Conservation (phyloP, 1,140 invertebrate species). For the Papilio polyxenes region DNA sequence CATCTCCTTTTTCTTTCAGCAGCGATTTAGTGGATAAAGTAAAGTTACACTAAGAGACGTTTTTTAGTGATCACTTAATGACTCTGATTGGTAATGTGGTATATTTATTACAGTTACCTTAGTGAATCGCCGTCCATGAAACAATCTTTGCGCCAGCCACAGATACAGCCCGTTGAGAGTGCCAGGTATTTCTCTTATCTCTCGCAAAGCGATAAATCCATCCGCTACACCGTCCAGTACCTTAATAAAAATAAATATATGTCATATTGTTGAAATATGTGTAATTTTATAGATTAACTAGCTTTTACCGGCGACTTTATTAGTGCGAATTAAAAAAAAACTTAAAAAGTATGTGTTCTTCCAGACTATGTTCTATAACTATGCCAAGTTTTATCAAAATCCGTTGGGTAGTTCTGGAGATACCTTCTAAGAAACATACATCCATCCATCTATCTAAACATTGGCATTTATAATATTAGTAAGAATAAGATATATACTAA, state of each 20-base stretch:
- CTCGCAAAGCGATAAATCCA: conserved; percentile 93
- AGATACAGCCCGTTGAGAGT: conserved; percentile 97
- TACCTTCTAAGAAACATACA: too few species aligned
- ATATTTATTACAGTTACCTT: conserved; percentile 84
- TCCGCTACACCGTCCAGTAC: conserved; percentile 96
- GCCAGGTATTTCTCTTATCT: conserved; percentile 94
- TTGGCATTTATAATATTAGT: too few species aligned
- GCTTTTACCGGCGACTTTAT: too few species aligned
- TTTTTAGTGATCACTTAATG: background rate
- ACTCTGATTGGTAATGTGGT: background rate
- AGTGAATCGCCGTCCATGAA: conserved; percentile 92
- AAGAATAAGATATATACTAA: too few species aligned
- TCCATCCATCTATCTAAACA: too few species aligned
- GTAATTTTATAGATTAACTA: too few species aligned
- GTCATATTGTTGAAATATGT: background rate
- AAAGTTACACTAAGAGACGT: background rate
- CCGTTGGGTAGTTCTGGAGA: too few species aligned
- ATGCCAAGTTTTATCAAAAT: too few species aligned
- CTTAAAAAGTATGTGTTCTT: too few species aligned
- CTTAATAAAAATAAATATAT: conserved; percentile 41
- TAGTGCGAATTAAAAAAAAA: too few species aligned
- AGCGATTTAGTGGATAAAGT: background rate
- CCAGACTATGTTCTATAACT: too few species aligned
- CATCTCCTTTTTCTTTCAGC: too few species aligned
- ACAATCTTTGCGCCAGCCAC: conserved; percentile 96